These are phyloP conservation scores for Cepphus grylle DNA, from an alignment of 2,113 vertebrate genomes.

Conservation along the genomic window DNA sequence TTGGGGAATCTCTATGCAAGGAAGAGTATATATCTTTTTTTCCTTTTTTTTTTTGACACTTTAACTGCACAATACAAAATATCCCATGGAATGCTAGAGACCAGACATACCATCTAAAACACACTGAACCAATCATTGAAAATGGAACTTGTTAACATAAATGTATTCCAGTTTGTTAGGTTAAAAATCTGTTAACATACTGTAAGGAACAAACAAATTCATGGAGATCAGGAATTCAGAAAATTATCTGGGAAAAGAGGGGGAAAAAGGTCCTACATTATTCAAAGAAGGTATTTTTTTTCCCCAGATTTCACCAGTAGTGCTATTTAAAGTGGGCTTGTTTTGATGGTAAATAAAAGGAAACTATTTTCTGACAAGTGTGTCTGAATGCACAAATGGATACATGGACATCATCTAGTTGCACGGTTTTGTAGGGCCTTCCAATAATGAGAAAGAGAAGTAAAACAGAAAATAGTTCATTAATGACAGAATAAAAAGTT, in stretches of 20 bases:
- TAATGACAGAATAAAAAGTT: background rate
- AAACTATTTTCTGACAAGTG: background rate
- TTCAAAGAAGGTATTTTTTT: background rate
- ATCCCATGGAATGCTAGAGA: background rate
- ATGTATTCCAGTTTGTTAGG: background rate
- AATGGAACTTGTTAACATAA: background rate
- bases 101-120: background rate
- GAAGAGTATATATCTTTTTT: background rate
- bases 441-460: background rate
- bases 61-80: background rate
- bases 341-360: background rate
- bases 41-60: background rate
- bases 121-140: background rate
- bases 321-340: background rate
- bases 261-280: background rate
- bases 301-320: background rate
- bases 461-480: background rate
- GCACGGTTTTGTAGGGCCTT: background rate
- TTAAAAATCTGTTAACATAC: background rate
- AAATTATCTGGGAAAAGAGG: background rate
- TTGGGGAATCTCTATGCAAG: background rate
- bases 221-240: background rate
- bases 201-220: background rate
- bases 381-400: background rate
- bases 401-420: background rate